Percentiles rank a stretch among this genome's conserved stretches.
Conservation (phyloP, 2,888 invertebrate genomes). For the Ditula angustiorana region DNA sequence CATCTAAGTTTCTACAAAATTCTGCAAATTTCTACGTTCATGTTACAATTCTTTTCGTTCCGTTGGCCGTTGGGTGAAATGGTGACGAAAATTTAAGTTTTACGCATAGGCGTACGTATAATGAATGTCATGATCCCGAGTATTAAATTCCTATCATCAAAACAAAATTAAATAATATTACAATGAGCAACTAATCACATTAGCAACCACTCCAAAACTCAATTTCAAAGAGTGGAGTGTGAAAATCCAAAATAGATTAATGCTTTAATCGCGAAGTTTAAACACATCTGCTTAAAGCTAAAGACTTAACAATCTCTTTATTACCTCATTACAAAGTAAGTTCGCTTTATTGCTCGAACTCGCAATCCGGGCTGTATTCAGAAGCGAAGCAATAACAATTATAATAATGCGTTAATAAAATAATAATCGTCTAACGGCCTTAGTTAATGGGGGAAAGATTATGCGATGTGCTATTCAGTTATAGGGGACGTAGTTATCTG, state of each 20-base stretch:
- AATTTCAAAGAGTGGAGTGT: slow-evolving; percentile 9
- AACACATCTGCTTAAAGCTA: slow-evolving; percentile 22
- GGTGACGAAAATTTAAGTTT: too few relatives aligned
- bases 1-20: too few relatives aligned
- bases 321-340: slow-evolving; percentile 17
- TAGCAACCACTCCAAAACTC: neutral
- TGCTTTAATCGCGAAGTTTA: slow-evolving; percentile 14
- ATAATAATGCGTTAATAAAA: slow-evolving; percentile 25
- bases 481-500: neutral
- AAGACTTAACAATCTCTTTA: slow-evolving; percentile 24
- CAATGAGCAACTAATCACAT: neutral
- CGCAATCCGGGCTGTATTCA: slow-evolving; percentile 10
- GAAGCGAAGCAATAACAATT: slow-evolving; percentile 20
- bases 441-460: slow-evolving; percentile 1
- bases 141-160: neutral
- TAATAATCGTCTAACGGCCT: slow-evolving; percentile 11
- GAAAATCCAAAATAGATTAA: slow-evolving; percentile 22
- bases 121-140: too few relatives aligned
- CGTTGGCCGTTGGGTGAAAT: too few relatives aligned
- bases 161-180: neutral
- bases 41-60: too few relatives aligned
- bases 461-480: neutral
- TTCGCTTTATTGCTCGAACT: slow-evolving; percentile 11
- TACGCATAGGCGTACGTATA: too few relatives aligned
- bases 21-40: too few relatives aligned